Percentiles rank a stretch among this genome's conserved stretches.
Evolutionary conservation across 2,888 invertebrate genomes (phyloP).

Genomic region (Stegophylla sp.): DNA sequence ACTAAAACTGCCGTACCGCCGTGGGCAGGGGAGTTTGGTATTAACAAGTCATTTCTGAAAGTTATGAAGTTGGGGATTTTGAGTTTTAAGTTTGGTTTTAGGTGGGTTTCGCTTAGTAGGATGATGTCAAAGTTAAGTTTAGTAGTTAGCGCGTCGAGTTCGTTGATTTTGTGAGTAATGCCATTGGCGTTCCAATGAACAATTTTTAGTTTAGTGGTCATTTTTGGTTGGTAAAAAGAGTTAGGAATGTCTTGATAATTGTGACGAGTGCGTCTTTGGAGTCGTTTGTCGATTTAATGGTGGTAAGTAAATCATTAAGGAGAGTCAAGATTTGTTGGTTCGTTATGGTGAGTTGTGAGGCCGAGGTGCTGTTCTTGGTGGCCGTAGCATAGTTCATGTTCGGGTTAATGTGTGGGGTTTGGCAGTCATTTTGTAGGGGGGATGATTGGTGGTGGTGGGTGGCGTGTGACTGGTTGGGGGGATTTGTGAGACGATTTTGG

Average conservation of each 20-base stretch:
- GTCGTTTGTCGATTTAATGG: too few species aligned
- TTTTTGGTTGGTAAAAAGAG: too few species aligned
- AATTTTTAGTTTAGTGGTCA: too few species aligned
- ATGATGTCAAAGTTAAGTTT: neutral
- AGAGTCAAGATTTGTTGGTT: neutral
- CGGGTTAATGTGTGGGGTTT: too few species aligned
- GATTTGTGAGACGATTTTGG: neutral
- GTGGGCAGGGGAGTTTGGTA: too few species aligned
- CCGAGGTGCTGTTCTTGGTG: too few species aligned
- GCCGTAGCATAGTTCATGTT: too few species aligned
- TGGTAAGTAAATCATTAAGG: neutral
- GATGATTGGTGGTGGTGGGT: too few species aligned
- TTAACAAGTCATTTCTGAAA: neutral
- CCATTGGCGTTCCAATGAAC: neutral
- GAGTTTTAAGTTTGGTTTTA: neutral
- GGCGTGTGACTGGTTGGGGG: neutral
- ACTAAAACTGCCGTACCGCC: too few species aligned
- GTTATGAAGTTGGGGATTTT: neutral
- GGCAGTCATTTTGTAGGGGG: too few species aligned
- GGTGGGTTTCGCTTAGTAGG: neutral
- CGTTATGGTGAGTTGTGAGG: too few species aligned
- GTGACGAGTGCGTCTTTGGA: neutral
- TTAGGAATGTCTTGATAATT: too few species aligned
- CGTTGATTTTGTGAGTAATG: neutral
- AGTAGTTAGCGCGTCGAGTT: neutral